phyloP scores from a whole-genome alignment of 2,888 invertebrate genomes.

The Dicyrtoma fusca region DNA sequence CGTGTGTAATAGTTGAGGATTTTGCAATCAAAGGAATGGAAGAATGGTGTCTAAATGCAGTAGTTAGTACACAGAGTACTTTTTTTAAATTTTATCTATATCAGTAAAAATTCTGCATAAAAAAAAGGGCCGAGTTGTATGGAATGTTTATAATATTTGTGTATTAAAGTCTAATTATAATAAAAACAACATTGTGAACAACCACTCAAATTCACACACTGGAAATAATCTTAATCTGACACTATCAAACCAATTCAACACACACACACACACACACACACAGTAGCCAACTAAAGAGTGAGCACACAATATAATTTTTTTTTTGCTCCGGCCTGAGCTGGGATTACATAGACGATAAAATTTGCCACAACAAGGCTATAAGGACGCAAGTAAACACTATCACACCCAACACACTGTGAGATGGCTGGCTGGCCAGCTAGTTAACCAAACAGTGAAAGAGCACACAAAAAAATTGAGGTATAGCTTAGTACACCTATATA shows the following conservation, averaged over 20 bases:
- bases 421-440: neutral
- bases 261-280: no score
- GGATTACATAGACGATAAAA: constrained; percentile 17
- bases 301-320: neutral
- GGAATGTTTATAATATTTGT: no score
- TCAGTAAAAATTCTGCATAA: no score
- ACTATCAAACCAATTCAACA: constrained; percentile 15
- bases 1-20: no score
- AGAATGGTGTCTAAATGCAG: no score
- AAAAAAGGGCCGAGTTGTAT: no score
- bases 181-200: neutral
- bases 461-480: constrained; percentile 8
- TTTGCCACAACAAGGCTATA: constrained; percentile 19
- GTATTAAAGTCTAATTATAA: no score
- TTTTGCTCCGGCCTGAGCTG: neutral
- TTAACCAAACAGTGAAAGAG: neutral
- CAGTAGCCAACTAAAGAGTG: neutral
- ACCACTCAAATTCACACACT: constrained; percentile 17
- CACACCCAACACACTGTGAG: no score
- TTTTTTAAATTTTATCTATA: no score
- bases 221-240: constrained; percentile 20
- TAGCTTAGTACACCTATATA: neutral
- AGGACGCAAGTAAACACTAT: neutral
- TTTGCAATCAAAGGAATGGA: no score
- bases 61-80: no score